Evolutionary conservation across 2,888 invertebrate species (phyloP), one percentile per base, ranked within the genome.

Genomic region (Pharmacophagus antenor): DNA sequence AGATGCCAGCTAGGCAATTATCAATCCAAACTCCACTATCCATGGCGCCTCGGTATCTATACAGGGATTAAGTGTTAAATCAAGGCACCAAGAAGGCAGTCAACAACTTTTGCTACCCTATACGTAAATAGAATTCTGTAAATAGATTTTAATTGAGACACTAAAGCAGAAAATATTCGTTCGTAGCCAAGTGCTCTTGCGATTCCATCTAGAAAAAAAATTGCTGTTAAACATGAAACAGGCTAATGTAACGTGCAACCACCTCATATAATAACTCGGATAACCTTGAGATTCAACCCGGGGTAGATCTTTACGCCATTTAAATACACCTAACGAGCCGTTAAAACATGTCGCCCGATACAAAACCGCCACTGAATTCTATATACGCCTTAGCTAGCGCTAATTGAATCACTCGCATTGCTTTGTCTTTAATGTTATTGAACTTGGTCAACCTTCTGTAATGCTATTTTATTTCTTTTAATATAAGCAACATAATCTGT

Each of bases 241-340:
- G 49, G 27, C 41, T 58, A 58, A 58, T 58, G 58, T 41, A 47
- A 58, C 53, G 58, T 59, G 48, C 58, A 59, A 49, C 53, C 42
- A 59, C 54, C 58, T 59, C 58, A 27, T 50, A 18, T 54, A 52
- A 52, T 58, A 54, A 49, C 54, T 49, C 27, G 58, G 15, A n/a
- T 41, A 41, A 27, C 58, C 58, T 59, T 59, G 58, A 54, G 27
- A 53, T 22, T 12, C 17, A 41, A 48, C 58, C 46, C 52, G 47
- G 53, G 52, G 52, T 58, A 53, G 37, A 48, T 31, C 21, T 58
- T 47, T 47, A 58, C 49, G 51, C 51, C 21, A 31, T 58, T 58
- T 53, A 58, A 58, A 58, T 52, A 47, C 20, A 53, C 25, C 37
- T 22, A 58, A 52, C 52, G 52, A 53, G 58, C 48, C 53, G 53